These are phyloP conservation scores for Indicator indicator DNA, from an alignment of 2,113 vertebrate genomes.

Conservation along the genomic window DNA sequence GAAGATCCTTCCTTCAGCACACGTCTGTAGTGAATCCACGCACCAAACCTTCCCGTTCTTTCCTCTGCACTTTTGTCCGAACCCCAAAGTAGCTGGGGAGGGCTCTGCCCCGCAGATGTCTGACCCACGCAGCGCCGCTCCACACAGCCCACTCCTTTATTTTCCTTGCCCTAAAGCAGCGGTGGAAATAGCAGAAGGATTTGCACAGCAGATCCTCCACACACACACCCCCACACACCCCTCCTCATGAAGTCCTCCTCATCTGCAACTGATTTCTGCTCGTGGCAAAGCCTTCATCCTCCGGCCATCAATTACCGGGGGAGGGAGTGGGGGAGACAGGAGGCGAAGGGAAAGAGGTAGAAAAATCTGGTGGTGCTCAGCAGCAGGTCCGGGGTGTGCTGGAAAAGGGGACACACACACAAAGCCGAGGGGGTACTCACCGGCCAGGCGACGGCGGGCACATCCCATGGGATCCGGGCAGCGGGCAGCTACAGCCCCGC, in stretches of 20 bases:
- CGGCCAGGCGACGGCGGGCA: not conserved
- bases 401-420: not conserved
- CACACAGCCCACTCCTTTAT: not conserved
- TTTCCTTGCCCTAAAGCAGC: not conserved
- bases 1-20: not conserved
- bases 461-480: slow-evolving; percentile 44
- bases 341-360: not conserved
- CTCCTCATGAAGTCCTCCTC: not conserved
- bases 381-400: not conserved
- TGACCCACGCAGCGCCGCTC: not conserved
- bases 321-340: not conserved
- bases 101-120: not conserved
- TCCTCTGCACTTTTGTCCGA: not conserved
- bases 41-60: not conserved
- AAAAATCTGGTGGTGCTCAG: slow-evolving; percentile 4
- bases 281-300: slow-evolving; percentile 28
- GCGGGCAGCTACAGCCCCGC: not conserved
- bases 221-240: too few relatives aligned
- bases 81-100: not conserved
- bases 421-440: slow-evolving; percentile 43
- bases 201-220: not conserved
- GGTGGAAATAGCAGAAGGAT: not conserved
- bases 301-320: slow-evolving; percentile 11
- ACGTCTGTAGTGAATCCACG: not conserved
- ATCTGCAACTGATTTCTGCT: slow-evolving; percentile 51